These are phyloP conservation scores for Kradibia gibbosae DNA, from an alignment of 1,140 invertebrate genomes.

Conservation along the genomic window DNA sequence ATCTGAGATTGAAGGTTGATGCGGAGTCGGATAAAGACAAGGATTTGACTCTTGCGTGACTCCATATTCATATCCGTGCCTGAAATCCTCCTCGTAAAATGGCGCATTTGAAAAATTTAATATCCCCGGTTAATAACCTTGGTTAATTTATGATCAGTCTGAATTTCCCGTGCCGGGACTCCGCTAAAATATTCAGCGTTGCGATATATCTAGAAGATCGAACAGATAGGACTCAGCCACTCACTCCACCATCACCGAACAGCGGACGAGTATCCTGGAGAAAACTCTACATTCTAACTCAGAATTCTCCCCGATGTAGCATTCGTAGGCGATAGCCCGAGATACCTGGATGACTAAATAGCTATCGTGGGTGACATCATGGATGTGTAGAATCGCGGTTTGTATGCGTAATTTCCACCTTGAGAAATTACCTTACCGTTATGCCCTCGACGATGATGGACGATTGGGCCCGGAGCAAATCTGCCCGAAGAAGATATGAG, in stretches of 20 bases:
- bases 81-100: constrained; percentile 19
- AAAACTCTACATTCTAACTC: not conserved
- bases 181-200: constrained; percentile 7
- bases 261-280: constrained; percentile 20
- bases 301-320: not conserved
- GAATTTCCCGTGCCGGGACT: not conserved
- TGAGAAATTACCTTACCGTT: constrained; percentile 17
- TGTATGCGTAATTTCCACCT: constrained; percentile 39
- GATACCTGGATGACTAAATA: not conserved
- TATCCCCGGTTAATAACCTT: constrained; percentile 31
- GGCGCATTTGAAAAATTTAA: constrained; percentile 38
- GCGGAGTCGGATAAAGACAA: not conserved
- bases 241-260: not conserved
- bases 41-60: not conserved
- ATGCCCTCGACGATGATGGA: constrained; percentile 22
- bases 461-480: not conserved
- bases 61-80: not conserved
- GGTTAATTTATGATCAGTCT: constrained; percentile 34
- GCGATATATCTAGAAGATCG: constrained; percentile 35
- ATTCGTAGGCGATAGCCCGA: not conserved
- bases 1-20: not conserved
- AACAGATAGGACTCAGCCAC: not conserved
- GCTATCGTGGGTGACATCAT: not conserved
- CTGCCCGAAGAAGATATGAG: not conserved
- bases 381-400: not conserved